These are phyloP conservation scores for Clarias fuscus DNA, from an alignment of 2,797 vertebrate genomes.

Conservation along the genomic window DNA sequence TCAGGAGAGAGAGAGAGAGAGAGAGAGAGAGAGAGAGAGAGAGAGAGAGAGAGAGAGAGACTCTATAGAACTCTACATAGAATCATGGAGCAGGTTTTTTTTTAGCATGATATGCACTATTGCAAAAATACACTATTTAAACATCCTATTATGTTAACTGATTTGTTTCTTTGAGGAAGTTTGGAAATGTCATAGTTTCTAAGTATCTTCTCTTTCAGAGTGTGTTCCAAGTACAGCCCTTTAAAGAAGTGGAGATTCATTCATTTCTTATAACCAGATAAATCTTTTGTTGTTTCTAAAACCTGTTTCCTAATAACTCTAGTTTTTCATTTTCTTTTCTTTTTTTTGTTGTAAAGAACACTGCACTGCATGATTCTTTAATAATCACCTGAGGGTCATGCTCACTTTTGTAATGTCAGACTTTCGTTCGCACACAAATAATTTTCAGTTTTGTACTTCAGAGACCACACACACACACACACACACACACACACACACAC, in stretches of 20 bases:
- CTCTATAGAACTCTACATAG: background rate
- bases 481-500: too few relatives aligned
- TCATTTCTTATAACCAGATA: background rate
- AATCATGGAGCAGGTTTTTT: background rate
- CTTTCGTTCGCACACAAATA: background rate
- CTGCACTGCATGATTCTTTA: background rate
- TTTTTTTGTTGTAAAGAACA: background rate
- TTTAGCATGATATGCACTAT: too few relatives aligned
- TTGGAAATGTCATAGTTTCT: background rate
- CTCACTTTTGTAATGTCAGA: background rate
- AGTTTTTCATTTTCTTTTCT: background rate
- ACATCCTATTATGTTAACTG: background rate
- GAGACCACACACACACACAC: too few relatives aligned
- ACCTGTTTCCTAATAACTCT: too few relatives aligned
- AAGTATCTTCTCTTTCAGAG: background rate
- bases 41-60: too few relatives aligned
- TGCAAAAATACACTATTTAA: too few relatives aligned
- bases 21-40: too few relatives aligned
- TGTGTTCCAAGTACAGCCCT: background rate
- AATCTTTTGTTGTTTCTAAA: background rate
- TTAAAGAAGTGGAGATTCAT: background rate
- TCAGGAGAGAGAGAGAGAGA: too few relatives aligned
- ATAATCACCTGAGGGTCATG: constrained; percentile 43
- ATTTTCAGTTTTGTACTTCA: background rate
- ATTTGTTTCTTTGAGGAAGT: background rate